Conservation (phyloP, 2,888 invertebrate species). For the Tanypteryx hageni region DNA sequence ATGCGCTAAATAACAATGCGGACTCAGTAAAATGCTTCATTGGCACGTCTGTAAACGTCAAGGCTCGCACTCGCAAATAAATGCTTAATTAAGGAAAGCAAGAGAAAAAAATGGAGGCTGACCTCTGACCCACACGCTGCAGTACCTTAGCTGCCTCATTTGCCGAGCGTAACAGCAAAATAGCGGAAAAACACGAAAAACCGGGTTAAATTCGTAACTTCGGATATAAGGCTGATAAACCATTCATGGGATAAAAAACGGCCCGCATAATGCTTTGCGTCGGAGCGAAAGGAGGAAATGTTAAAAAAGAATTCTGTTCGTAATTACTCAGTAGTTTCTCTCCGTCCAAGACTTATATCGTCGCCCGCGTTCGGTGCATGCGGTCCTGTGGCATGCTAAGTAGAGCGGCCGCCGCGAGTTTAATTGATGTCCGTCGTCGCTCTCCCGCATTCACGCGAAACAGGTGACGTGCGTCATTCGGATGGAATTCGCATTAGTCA, state of each 20-base stretch:
- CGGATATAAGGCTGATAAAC: slow-evolving; percentile 31
- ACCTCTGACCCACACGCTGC: slow-evolving; percentile 26
- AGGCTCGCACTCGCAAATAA: not conserved
- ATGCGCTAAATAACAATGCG: not conserved
- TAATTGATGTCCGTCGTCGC: slow-evolving; percentile 40
- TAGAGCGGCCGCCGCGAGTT: slow-evolving; percentile 9
- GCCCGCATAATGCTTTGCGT: not conserved
- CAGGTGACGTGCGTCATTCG: slow-evolving; percentile 51
- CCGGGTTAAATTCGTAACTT: not conserved
- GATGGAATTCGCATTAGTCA: slow-evolving; percentile 51
- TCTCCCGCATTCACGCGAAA: slow-evolving; percentile 18
- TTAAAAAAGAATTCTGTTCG: not conserved
- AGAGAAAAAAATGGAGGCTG: not conserved
- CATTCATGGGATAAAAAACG: slow-evolving; percentile 14
- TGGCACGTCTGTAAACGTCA: not conserved
- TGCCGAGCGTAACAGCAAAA: not conserved
- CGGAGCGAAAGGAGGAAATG: not conserved
- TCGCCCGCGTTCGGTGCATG: not conserved
- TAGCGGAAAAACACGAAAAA: not conserved
- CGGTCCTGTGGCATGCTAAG: not conserved
- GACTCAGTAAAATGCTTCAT: not conserved
- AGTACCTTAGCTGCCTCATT: slow-evolving; percentile 2
- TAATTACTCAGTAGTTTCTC: slow-evolving; percentile 12
- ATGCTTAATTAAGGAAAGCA: slow-evolving; percentile 44
- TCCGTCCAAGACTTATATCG: slow-evolving; percentile 18